These are phyloP conservation scores for Anastrepha obliqua DNA, from an alignment of 1,140 invertebrate genomes.

Conservation along the genomic window DNA sequence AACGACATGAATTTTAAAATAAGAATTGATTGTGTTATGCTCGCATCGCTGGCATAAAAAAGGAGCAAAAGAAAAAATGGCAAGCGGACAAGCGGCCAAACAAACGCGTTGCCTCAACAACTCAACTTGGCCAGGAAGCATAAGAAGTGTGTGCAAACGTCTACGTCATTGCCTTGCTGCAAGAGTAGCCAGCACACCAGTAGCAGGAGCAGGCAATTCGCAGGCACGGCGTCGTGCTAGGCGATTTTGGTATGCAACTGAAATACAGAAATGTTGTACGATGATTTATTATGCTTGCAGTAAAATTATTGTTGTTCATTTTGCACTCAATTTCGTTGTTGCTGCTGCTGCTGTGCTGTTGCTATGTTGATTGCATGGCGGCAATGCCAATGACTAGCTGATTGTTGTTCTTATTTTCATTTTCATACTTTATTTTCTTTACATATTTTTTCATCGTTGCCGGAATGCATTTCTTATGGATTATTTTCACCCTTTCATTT, in stretches of 20 bases:
- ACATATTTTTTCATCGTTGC: not conserved
- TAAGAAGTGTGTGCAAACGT: not conserved
- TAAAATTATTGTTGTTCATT: not conserved
- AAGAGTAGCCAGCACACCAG: not conserved
- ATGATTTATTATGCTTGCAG: slow-evolving; percentile 28
- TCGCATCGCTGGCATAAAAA: not conserved
- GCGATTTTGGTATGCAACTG: not conserved
- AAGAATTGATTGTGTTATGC: slow-evolving; percentile 42
- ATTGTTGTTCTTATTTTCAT: not conserved
- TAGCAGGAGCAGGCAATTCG: not conserved
- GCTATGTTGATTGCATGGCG: not conserved
- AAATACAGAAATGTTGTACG: slow-evolving; percentile 15
- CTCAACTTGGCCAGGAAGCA: no score
- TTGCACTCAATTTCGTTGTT: not conserved
- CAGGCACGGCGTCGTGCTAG: not conserved
- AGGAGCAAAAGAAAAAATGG: no score
- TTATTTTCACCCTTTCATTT: no score
- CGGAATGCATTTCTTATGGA: not conserved
- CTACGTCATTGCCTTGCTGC: not conserved
- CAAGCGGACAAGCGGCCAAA: no score
- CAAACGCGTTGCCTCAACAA: no score
- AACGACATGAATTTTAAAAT: slow-evolving; percentile 51
- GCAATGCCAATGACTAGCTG: not conserved
- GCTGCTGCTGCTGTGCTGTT: not conserved
- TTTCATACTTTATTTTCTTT: not conserved